Base-by-base conservation (phyloP, 2,797 vertebrate species). In the Poeciliopsis turneri region DNA sequence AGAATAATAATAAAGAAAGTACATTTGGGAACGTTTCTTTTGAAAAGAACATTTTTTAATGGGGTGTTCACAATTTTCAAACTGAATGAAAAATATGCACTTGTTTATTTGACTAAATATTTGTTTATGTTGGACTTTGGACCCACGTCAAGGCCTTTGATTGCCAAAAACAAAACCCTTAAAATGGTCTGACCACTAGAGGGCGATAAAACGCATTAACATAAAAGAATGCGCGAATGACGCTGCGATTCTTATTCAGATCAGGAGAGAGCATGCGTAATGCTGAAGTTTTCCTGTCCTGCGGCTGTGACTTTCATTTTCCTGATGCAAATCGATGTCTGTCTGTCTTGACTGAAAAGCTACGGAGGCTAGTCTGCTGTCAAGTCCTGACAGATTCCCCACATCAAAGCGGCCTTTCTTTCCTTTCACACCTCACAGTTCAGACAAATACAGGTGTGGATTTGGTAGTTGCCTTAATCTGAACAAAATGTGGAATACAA, bases 331-430 rank as follows among this genome's bases (percentile, higher is more conserved):
- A 15, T 66, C 73, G 66, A n/a, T 28, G 15, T 46, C 39, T 47
- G 36, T 8, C 12, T 41, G 36, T 36, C 36, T 36, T 36, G 41
- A 41, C 66, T 69, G 66, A 43, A 66, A 28, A n/a, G 39, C 36
- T 11, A 4, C 68, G 6, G 25, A 23, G 41, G 8, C 11, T 3
- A 7, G 6, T 70, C 45, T 46, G 13, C 68, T 70, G 66, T 69
- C 39, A 43, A 1, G 23, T 69, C 39, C 23, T 39, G 39, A 69
- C 11, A 69, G 72, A 74, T 74, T 74, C 74, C 41, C 73, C 76
- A 81, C 92, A 95, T 96, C 93, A 96, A 95, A 93, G 95, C 41
- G 39, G 47, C 78, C 61, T 4, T 23, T 39, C 47, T 43, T 53
- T 41, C 1, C 18, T 43, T 43, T n/a, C 76, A 25, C 39, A 43